Conservation (phyloP, 2,113 vertebrate genomes). For the Rynchops niger region DNA sequence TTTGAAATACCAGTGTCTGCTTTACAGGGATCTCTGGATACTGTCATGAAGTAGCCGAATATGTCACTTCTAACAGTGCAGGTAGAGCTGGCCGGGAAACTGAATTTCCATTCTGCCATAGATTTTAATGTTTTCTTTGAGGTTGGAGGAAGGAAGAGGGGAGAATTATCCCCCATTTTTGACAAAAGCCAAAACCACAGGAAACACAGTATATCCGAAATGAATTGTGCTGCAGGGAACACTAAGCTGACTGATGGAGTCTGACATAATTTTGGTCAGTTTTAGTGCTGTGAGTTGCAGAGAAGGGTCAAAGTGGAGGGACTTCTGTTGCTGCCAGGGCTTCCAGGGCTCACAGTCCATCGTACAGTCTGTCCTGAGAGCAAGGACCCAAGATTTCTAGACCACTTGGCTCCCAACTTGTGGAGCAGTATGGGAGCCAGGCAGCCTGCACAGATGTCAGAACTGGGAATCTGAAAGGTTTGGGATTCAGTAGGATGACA, state of each 20-base stretch:
- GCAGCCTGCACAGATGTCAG: neutral
- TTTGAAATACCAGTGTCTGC: slow-evolving; percentile 58
- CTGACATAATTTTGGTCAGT: slow-evolving; percentile 20
- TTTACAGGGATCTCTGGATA: slow-evolving; percentile 69
- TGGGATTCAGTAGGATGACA: neutral
- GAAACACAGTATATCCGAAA: neutral
- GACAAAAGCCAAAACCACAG: slow-evolving; percentile 44
- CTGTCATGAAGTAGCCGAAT: slow-evolving; percentile 48
- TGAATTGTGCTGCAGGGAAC: neutral
- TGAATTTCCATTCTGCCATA: neutral
- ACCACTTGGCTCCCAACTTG: neutral
- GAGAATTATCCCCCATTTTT: slow-evolving; percentile 7
- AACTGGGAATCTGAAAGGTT: neutral
- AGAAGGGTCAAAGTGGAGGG: neutral
- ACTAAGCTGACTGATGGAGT: neutral
- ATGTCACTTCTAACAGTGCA: neutral
- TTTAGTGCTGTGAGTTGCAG: slow-evolving; percentile 21
- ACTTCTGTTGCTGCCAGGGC: neutral
- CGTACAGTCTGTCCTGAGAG: neutral
- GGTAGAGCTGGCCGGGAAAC: slow-evolving; percentile 39
- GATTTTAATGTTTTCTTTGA: slow-evolving; percentile 44
- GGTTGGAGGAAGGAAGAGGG: slow-evolving; percentile 27
- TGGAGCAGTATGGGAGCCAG: neutral
- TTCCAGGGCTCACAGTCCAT: neutral
- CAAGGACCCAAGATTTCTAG: neutral